phyloP scores from a whole-genome alignment of 1,140 invertebrate genomes.

The Microplitis mediator region DNA sequence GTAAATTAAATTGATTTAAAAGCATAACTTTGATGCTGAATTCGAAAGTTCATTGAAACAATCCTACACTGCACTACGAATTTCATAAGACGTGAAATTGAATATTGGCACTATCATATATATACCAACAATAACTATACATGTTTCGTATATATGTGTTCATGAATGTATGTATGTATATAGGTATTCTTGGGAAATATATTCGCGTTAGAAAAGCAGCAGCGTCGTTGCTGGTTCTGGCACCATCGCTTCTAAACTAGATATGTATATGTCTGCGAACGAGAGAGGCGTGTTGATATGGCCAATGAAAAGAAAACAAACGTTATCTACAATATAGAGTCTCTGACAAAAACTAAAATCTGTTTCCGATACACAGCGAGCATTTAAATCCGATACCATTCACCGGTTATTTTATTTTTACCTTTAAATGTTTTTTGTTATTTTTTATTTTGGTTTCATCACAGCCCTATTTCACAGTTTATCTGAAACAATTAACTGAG shows the following conservation, averaged over 20 bases:
- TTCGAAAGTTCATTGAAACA: not conserved
- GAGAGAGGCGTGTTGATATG: conserved; percentile 12
- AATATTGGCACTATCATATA: not conserved
- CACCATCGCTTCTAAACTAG: not conserved
- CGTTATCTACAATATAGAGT: conserved; percentile 2
- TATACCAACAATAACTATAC: not conserved
- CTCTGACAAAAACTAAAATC: conserved; percentile 40
- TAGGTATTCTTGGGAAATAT: not conserved
- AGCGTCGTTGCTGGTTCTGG: too few species aligned
- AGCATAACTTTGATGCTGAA: not conserved
- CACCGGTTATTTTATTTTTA: conserved; percentile 19
- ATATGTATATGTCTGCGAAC: not conserved
- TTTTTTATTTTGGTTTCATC: not conserved
- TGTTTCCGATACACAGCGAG: conserved; percentile 39
- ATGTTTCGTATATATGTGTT: not conserved
- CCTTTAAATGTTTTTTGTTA: conserved; percentile 21
- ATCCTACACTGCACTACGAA: not conserved
- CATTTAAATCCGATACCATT: conserved; percentile 41
- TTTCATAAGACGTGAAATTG: conserved; percentile 5
- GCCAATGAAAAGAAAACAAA: conserved; percentile 20
- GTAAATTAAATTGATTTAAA: too few species aligned
- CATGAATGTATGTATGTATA: not conserved
- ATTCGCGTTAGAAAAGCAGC: not conserved
- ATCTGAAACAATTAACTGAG: not conserved
- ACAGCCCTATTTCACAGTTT: not conserved